Evolutionary conservation across 2,888 invertebrate genomes (phyloP), one percentile per base, ranked within the genome.

Genomic region (Pachycephus smyrnensis): DNA sequence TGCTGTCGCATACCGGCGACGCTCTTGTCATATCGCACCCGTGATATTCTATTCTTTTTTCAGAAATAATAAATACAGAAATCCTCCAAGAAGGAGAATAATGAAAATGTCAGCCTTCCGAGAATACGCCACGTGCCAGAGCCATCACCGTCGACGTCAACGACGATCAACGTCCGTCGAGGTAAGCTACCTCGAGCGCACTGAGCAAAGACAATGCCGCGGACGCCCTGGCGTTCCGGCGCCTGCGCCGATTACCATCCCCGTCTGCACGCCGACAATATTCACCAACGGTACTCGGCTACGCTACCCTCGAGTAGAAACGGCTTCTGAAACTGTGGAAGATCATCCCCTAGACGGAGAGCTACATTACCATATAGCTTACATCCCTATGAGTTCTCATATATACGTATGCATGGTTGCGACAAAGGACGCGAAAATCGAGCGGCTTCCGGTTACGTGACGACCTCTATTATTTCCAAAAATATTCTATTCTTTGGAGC

Each of bases 171-270:
- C 84, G 84, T 84, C 83, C 87, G 83, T 84, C 86, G 86, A 86
- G 88, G 86, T 80, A 84, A 86, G 83, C 84, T 82, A 84, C 87
- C 86, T 86, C 87, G 86, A 83, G 85, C 85, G 84, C 79, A 87
- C 86, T 87, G 85, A 77, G 78, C 80, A 74, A 74, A 80, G 81
- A 84, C 84, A 81, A 74, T 35, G 40, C 78, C 69, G 76, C 30
- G 74, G 76, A 37, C 76, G 80, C 82, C 81, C 81, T 55, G 80
- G 84, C 83, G 82, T 79, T 78, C 71, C 79, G 82, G 84, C 85
- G 85, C 85, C 78, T 83, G 85, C 85, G 84, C 81, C 73, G 78
- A 76, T 78, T 68, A 68, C 69, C 35, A 73, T 35, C n/a, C 69
- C 73, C 30, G 55, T 55, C 33, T 33, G 31, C 76, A 32, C 35